Evolutionary conservation across 2,888 invertebrate species (phyloP), one percentile per base, ranked within the genome.

Genomic region (Geophilus truncorum): DNA sequence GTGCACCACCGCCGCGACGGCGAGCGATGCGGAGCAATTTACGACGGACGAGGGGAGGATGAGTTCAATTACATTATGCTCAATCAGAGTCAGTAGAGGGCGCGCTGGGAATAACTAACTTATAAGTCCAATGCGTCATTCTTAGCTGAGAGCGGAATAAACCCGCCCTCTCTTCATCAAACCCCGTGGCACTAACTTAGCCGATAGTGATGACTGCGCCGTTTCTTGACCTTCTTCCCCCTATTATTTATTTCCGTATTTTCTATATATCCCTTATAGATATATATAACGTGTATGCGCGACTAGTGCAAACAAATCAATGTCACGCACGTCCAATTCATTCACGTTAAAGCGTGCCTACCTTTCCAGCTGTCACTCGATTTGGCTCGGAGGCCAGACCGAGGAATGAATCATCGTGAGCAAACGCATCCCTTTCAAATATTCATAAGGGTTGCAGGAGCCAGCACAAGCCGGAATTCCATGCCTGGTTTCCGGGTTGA

Each of bases 321-420:
- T 57, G 57, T 57, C 57, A 57, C 23, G 21, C 57, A 57, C 18
- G 57, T 57, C 23, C 57, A 57, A 57, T 57, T 57, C 57, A 57
- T 57, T 57, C 57, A 57, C 57, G 57, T 57, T 57, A 57, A 57
- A 57, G 57, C 57, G 57, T 57, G 57, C 57, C 57, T 57, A 57
- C 57, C 57, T 57, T 57, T 57, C 21, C 21, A 57, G 57, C 57
- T 57, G 57, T 57, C 57, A 57, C 57, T 57, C 57, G 57, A 57
- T 57, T 57, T 57, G 57, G 57, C 57, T 57, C 57, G 57, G 4
- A 57, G 57, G 21, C 57, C 57, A 57, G 57, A 57, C 57, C 57
- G 23, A 57, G 57, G 57, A 57, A 57, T 57, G 57, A 57, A 57
- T 57, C 57, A 57, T 57, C 57, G 21, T 57, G 57, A 3, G 21